A percentile compares a stretch with the other conserved stretches of the same genome.
Evolutionary conservation across 1,140 invertebrate genomes (phyloP).

Genomic region (Lordiphosa stackelbergi): DNA sequence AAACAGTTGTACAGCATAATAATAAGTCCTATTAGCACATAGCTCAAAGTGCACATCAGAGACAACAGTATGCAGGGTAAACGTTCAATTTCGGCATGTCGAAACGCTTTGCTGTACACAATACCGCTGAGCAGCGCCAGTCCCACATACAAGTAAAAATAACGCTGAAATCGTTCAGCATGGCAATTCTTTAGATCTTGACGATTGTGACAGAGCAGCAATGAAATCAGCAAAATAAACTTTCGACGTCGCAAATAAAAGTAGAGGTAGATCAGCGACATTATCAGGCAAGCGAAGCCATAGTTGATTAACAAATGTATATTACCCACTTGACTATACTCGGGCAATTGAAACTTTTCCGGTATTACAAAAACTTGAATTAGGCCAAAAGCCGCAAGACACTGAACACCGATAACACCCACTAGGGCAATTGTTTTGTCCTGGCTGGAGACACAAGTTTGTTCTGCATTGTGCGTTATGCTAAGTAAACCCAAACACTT

Average conservation of each 20-base stretch:
- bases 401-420: conserved; percentile 22
- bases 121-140: conserved; percentile 2
- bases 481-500: conserved; percentile 47
- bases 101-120: conserved; percentile 1
- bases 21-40: conserved; percentile 35
- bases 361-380: not conserved
- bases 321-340: conserved; percentile 36
- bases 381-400: conserved; percentile 12
- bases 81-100: not conserved
- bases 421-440: conserved; percentile 17
- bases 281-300: conserved; percentile 30
- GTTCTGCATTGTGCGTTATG: conserved; percentile 15
- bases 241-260: conserved; percentile 31
- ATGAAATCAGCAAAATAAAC: conserved; percentile 13
- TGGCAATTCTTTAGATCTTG: conserved; percentile 15
- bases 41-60: conserved; percentile 22
- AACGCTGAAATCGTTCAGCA: conserved; percentile 9
- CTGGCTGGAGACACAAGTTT: conserved; percentile 2
- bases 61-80: conserved; percentile 5
- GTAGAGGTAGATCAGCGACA: conserved; percentile 37
- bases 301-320: conserved; percentile 31
- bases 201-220: conserved; percentile 31
- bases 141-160: conserved; percentile 16
- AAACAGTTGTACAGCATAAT: conserved; percentile 40
- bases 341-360: not conserved